Base-by-base conservation (phyloP, 2,113 vertebrate species). In the Aptenodytes forsteri region DNA sequence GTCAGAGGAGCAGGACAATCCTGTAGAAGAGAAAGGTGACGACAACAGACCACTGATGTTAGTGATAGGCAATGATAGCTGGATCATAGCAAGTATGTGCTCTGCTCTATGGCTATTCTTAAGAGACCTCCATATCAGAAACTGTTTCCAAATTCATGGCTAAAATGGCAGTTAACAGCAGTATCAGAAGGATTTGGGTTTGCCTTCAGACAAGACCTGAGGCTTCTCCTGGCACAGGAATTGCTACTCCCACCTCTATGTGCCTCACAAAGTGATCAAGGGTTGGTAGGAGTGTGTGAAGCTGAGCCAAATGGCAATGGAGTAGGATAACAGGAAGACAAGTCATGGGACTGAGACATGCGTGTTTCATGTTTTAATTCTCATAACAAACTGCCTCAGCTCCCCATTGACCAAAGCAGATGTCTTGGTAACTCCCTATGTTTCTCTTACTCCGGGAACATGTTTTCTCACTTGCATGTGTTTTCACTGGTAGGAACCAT, bases 31-130 rank as follows among this genome's bases (percentile, higher is more conserved):
- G 30, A 86, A 79, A 66, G 32, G 6, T 49, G 36, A 38, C 5
- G 16, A 72, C 3, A 36, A 22, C 17, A 61, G 44, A 44, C 1
- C 27, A 32, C 0, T 54, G 16, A 42, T 65, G 27, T 26, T 0
- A 61, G 44, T 12, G 15, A 32, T 34, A 76, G 62, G 16, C 52
- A 80, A 22, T 36, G n/a, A 50, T 12, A 85, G 13, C 15, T 6
- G 6, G 32, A 34, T 77, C 56, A 61, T 13, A 69, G 29, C 49
- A 91, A 76, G 10, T 18, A 7, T 17, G 3, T 80, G 20, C 29
- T 88, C 21, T 83, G 14, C 40, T 66, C 36, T 50, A 11, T 62
- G 79, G 26, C 32, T 92, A 1, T 66, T 17, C 67, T 59, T 73
- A 61, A 58, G 36, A 87, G 3, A 82, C 8, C 23, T 86, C 34